Percentiles rank a stretch among this genome's conserved stretches.
Conservation (phyloP, 2,113 vertebrate genomes). For the Eudyptes chrysolophus region DNA sequence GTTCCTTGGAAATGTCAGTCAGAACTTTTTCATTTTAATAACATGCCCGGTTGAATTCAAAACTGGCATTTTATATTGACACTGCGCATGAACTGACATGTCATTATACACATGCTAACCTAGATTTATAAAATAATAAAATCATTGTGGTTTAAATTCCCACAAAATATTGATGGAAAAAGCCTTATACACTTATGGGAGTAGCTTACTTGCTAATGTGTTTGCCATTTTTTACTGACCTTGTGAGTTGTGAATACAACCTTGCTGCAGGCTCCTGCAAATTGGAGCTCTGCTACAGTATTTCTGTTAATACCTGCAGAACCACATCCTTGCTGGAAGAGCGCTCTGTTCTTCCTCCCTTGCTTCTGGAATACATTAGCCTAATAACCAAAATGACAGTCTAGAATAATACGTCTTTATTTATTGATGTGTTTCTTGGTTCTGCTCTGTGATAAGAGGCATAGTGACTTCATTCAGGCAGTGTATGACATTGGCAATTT, state of each 20-base stretch:
- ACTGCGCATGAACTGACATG: neutral
- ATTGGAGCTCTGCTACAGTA: slow-evolving; percentile 34
- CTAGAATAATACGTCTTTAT: slow-evolving; percentile 48
- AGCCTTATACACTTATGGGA: neutral
- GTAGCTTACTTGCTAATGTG: slow-evolving; percentile 33
- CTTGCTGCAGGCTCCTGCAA: slow-evolving; percentile 68
- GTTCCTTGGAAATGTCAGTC: slow-evolving; percentile 44
- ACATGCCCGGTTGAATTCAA: slow-evolving; percentile 45
- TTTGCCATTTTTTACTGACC: slow-evolving; percentile 57
- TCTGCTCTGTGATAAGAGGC: slow-evolving; percentile 37
- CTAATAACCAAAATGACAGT: slow-evolving; percentile 40
- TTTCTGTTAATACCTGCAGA: slow-evolving; percentile 43
- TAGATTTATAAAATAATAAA: slow-evolving; percentile 59
- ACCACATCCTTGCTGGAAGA: slow-evolving; percentile 17
- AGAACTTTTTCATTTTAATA: slow-evolving; percentile 66
- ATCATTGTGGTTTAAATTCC: slow-evolving; percentile 17
- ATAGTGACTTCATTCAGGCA: slow-evolving; percentile 1
- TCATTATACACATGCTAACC: slow-evolving; percentile 49
- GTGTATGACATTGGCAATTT: neutral
- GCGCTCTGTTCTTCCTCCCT: slow-evolving; percentile 11
- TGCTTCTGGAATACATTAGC: slow-evolving; percentile 60
- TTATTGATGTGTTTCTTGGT: slow-evolving; percentile 17
- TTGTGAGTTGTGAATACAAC: slow-evolving; percentile 53
- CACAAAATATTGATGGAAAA: slow-evolving; percentile 35
- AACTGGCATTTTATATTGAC: slow-evolving; percentile 36